A percentile compares a stretch with the other conserved stretches of the same genome.
phyloP scores from a whole-genome alignment of 2,113 vertebrate species.

The Paralichthys olivaceus region DNA sequence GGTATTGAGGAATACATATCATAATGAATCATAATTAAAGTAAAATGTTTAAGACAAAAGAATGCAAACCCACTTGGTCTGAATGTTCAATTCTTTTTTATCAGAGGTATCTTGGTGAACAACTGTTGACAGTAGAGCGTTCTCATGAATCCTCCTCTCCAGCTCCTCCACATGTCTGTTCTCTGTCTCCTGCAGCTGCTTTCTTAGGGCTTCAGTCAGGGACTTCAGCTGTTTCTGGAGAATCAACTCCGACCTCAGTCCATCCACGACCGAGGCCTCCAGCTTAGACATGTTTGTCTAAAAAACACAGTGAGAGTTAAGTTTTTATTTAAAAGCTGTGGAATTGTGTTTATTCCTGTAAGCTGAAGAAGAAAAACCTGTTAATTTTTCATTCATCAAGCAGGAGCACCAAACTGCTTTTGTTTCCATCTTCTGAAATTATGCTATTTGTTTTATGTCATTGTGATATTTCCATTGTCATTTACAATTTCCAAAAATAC shows the following conservation, averaged over 20 bases:
- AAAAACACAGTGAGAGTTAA: constrained; percentile 2
- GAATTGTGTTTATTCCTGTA: background rate
- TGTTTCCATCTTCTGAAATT: no score
- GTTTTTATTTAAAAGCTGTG: background rate
- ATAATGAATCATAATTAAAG: background rate
- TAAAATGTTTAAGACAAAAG: background rate
- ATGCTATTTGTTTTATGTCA: no score
- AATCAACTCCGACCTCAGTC: constrained; percentile 57
- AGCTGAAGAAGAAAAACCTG: background rate
- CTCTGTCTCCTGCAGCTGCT: constrained; percentile 76
- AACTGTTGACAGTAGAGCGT: constrained; percentile 55
- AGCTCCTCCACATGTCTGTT: constrained; percentile 67
- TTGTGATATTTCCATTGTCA: no score
- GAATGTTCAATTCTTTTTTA: constrained; percentile 63
- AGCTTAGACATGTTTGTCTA: constrained; percentile 60
- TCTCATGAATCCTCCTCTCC: constrained; percentile 74
- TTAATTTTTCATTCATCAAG: background rate
- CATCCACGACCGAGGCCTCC: constrained; percentile 60
- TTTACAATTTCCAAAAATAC: no score
- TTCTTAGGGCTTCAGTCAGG: constrained; percentile 69
- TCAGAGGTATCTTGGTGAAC: constrained; percentile 35
- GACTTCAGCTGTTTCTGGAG: constrained; percentile 73
- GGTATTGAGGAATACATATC: background rate
- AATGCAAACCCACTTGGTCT: constrained; percentile 44
- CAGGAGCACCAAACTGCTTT: no score